Base-by-base conservation (phyloP, 2,888 invertebrate species). In the Onthophagus sagittarius region DNA sequence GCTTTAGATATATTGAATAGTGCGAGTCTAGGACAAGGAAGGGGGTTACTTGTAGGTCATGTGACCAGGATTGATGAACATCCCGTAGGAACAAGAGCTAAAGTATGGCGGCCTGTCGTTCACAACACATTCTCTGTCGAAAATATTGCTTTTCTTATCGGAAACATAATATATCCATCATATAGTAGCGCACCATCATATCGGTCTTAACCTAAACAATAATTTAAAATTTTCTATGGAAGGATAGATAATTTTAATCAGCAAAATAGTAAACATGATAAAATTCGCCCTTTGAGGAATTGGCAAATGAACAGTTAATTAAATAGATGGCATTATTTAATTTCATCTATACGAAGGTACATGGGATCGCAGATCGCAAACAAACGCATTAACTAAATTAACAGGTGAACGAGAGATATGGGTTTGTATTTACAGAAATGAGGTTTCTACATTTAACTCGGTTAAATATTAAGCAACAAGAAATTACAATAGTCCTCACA, bases 1-100 rank as follows among this genome's bases (percentile, higher is more conserved):
- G 39, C 39, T 53, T 53, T 7, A 11, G 11, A 53, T 53, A 53
- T 53, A 53, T 53, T 53, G 39, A 53, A 53, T 53, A 53, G 31
- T 63, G 5, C 14, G 53, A 39, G 71, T 32, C 32, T 13, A 71
- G 32, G 23, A 63, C 63, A 62, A 11, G 23, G 73, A 76, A 72
- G 77, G 72, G 73, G 73, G 77, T 76, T 80, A 84, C 84, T 84
- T 81, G 84, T 84, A 83, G 81, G 81, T 84, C 77, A 82, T 81
- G 76, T 82, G 83, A 80, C 79, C 79, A 83, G 84, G 76, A 82
- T 82, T 83, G 81, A 83, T 82, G 82, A 81, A 81, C 81, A 82
- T 83, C 74, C 83, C 84, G 39, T 53, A 53, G 39, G 39, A 53
- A 53, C 39, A 53, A 53, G 39, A 53, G 39, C 39, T 53, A 53